These are phyloP conservation scores for Euwallacea fornicatus DNA, from an alignment of 1,140 invertebrate species.

Conservation along the genomic window DNA sequence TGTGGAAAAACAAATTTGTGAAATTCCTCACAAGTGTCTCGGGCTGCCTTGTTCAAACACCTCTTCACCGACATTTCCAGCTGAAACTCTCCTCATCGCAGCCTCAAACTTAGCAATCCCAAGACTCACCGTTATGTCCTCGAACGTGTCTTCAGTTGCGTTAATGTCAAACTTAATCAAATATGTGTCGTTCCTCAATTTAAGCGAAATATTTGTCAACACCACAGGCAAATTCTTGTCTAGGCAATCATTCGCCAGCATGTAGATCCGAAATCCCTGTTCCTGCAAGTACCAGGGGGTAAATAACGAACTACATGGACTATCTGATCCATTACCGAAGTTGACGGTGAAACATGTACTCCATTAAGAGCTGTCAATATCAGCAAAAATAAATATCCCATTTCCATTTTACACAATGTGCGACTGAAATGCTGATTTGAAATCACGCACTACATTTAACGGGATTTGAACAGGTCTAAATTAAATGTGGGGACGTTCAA, in stretches of 20 bases:
- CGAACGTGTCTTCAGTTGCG: neutral
- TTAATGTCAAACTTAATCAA: neutral
- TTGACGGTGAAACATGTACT: slow-evolving; percentile 9
- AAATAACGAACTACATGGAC: neutral
- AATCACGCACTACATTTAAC: slow-evolving; percentile 21
- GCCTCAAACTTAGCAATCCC: neutral
- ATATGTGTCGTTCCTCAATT: slow-evolving; percentile 9
- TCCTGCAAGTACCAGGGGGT: neutral
- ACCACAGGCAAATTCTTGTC: neutral
- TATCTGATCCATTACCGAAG: slow-evolving; percentile 18
- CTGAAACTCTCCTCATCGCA: neutral
- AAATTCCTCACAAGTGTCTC: slow-evolving; percentile 12
- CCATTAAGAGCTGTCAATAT: slow-evolving; percentile 19
- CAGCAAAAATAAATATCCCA: slow-evolving; percentile 19
- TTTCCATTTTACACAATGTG: slow-evolving; percentile 10
- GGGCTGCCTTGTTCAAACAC: neutral
- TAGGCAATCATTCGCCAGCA: neutral
- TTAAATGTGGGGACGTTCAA: slow-evolving; percentile 6
- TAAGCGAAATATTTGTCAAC: neutral
- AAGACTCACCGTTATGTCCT: slow-evolving; percentile 9
- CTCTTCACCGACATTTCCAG: neutral
- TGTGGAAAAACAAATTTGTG: slow-evolving; percentile 4
- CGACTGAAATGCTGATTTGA: slow-evolving; percentile 12
- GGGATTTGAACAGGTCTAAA: slow-evolving; percentile 4
- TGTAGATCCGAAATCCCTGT: slow-evolving; percentile 5